phyloP scores from a whole-genome alignment of 2,797 vertebrate species.

The Argya squamiceps region DNA sequence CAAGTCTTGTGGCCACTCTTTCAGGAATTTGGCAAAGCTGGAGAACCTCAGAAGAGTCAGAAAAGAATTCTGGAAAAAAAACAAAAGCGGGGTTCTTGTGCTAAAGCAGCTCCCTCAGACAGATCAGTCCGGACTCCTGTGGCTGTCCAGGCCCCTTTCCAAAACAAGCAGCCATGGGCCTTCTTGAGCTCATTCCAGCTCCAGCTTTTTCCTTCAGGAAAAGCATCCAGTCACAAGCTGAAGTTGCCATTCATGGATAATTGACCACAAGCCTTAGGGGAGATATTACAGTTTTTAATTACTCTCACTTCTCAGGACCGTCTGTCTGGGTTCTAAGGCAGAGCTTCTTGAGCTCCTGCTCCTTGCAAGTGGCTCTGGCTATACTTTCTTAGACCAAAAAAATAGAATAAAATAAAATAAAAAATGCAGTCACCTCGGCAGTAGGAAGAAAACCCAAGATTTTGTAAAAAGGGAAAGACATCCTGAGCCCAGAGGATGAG shows the following conservation, averaged over 20 bases:
- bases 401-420: no score
- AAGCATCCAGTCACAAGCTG: background rate
- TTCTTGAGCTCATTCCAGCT: background rate
- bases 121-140: background rate
- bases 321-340: background rate
- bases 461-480: background rate
- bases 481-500: constrained; percentile 7
- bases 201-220: background rate
- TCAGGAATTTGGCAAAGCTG: background rate
- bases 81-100: background rate
- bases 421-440: background rate
- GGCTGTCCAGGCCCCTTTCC: constrained; percentile 9
- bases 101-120: background rate
- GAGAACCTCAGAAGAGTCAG: background rate
- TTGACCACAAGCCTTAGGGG: constrained; percentile 25
- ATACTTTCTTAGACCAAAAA: background rate
- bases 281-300: constrained; percentile 11
- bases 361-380: background rate
- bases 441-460: background rate
- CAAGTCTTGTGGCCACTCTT: fast-evolving
- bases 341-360: background rate
- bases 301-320: background rate
- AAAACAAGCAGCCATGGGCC: background rate
- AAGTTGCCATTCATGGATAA: constrained; percentile 17
- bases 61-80: background rate